Base-by-base conservation (phyloP, 2,113 vertebrate genomes). In the Morone saxatilis region DNA sequence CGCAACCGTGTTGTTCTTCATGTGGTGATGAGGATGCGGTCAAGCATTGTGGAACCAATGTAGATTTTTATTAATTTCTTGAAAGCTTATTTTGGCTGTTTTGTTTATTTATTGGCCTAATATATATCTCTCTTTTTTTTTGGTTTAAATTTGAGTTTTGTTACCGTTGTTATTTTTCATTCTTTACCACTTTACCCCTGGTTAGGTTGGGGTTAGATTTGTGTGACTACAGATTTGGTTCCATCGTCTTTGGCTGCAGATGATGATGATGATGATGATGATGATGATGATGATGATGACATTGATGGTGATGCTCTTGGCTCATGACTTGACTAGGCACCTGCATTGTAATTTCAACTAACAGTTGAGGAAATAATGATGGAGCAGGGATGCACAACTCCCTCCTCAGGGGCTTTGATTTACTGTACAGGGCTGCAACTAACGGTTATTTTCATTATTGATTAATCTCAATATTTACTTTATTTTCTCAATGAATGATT, bases 181-280 rank as follows among this genome's bases (percentile, higher is more conserved):
- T 71, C 51, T 67, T 45, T 62, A 69, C 57, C 71, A 95, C 93
- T 96, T 96, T 92, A 93, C 82, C 93, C 95, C 94, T 91, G 90
- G 94, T 93, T 94, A 96, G 93, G 93, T 84, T 95, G 94, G 81
- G 96, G 93, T 95, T 95, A 91, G 72, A 93, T 94, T 90, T 94
- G 63, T 88, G 66, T 81, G 60, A 86, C 84, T 92, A 95, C 95
- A 94, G 94, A 96, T 93, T 96, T 93, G 96, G 95, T 96, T 97
- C 93, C 90, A 94, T 98, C 95, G 93, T 94, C 93, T 93, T 97
- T 98, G 97, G 97, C 97, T 98, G 97, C 96, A 96, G 94, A 95
- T 95, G 96, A 95, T 92, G 94, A 86, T 97, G 96, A 73, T 91
- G 77, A 66, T 87, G 43, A 66, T 84, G 77, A 47, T 81, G 74